phyloP scores from a whole-genome alignment of 2,797 vertebrate genomes.

The Clarias pachynema region DNA sequence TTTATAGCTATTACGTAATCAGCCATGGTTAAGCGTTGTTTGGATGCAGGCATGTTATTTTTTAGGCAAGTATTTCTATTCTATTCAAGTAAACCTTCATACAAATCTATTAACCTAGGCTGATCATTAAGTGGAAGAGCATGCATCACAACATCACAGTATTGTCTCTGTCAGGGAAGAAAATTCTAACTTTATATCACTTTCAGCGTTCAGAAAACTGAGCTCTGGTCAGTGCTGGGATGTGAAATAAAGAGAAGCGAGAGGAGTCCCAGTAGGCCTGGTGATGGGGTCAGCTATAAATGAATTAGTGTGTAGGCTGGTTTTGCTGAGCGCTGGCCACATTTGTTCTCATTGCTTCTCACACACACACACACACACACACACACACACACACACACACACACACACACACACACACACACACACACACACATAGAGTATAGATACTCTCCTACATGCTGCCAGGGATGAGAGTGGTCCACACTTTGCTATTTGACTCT shows the following conservation, averaged over 20 bases:
- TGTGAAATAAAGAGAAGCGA: neutral
- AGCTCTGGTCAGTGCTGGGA: conserved; percentile 20
- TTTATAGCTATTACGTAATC: neutral
- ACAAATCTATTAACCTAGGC: neutral
- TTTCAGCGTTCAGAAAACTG: conserved; percentile 4
- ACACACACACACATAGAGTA: neutral
- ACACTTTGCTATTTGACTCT: conserved; percentile 14
- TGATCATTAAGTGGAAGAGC: neutral
- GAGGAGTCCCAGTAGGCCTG: conserved; percentile 15
- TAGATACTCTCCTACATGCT: neutral
- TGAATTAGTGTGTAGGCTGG: conserved; percentile 36
- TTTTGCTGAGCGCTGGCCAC: conserved; percentile 5
- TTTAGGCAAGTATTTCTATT: neutral
- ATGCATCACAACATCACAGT: neutral
- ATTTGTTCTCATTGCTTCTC: conserved; percentile 1
- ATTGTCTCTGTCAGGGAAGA: neutral
- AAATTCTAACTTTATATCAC: neutral
- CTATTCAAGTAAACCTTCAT: neutral
- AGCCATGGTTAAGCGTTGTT: neutral
- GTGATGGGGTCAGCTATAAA: conserved; percentile 31
- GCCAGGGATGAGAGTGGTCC: neutral
- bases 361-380: neutral
- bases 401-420: neutral
- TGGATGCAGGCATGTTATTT: neutral
- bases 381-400: conserved; percentile 17